Conservation (phyloP, 2,797 vertebrate genomes). For the Odontamblyopus rebecca region DNA sequence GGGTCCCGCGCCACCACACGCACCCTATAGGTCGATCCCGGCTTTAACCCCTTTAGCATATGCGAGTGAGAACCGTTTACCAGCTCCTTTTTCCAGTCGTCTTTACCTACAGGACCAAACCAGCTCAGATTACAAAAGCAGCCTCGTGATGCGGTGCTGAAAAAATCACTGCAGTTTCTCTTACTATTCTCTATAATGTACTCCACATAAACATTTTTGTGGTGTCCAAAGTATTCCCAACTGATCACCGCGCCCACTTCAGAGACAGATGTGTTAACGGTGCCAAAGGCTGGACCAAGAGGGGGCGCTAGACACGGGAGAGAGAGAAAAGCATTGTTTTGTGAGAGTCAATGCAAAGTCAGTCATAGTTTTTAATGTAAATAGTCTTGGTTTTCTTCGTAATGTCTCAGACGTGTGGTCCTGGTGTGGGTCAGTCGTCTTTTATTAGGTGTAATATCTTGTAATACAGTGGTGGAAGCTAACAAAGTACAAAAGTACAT, state of each 20-base stretch:
- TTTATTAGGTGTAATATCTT: no score
- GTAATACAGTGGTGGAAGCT: no score
- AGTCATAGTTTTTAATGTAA: neutral
- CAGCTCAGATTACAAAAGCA: neutral
- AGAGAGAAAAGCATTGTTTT: constrained; percentile 55
- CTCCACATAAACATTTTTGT: constrained; percentile 93
- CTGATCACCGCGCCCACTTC: constrained; percentile 89
- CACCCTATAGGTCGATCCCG: constrained; percentile 91
- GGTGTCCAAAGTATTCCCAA: constrained; percentile 93
- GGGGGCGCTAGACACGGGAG: constrained; percentile 80
- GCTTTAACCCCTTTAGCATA: constrained; percentile 92
- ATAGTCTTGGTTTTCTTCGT: no score
- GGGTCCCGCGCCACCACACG: constrained; percentile 89
- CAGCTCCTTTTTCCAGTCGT: constrained; percentile 92
- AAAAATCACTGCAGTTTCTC: constrained; percentile 55
- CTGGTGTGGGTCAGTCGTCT: no score
- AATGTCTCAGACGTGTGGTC: no score
- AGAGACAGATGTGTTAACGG: constrained; percentile 83
- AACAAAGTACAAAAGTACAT: no score
- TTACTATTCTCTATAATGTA: constrained; percentile 97
- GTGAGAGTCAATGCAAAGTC: neutral
- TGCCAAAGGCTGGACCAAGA: constrained; percentile 84
- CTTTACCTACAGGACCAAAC: constrained; percentile 82
- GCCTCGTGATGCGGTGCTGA: constrained; percentile 6
- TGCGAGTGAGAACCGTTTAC: constrained; percentile 90